Evolutionary conservation across 2,113 vertebrate species (phyloP).

Genomic region (Crotophaga sulcirostris): DNA sequence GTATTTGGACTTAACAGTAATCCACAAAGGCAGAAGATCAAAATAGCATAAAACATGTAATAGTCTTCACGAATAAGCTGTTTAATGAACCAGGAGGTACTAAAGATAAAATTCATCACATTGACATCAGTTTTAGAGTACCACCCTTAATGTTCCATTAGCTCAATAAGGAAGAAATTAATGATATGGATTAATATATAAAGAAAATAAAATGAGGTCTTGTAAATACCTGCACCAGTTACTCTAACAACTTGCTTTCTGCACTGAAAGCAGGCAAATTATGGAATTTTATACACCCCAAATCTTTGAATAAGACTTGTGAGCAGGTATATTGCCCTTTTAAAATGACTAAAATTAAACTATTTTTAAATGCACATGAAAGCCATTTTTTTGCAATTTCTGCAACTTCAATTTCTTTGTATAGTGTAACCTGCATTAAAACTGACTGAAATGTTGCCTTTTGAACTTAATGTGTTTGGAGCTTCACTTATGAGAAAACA

Average conservation of each 20-base stretch:
- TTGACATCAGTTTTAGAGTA: background rate
- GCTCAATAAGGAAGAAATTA: background rate
- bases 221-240: background rate
- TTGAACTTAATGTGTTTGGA: background rate
- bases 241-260: background rate
- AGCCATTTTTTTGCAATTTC: background rate
- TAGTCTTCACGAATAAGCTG: background rate
- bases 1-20: background rate
- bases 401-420: background rate
- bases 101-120: background rate
- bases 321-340: background rate
- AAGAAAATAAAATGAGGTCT: slow-evolving; percentile 1
- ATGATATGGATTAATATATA: background rate
- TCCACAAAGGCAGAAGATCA: background rate
- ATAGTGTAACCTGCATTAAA: background rate
- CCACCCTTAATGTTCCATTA: background rate
- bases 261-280: background rate
- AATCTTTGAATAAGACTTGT: background rate
- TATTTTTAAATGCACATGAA: background rate
- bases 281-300: background rate
- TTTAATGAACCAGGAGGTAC: background rate
- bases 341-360: background rate
- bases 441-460: background rate
- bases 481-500: background rate
- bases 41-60: background rate